Conservation (phyloP, 2,797 vertebrate species). For the Labroides dimidiatus region DNA sequence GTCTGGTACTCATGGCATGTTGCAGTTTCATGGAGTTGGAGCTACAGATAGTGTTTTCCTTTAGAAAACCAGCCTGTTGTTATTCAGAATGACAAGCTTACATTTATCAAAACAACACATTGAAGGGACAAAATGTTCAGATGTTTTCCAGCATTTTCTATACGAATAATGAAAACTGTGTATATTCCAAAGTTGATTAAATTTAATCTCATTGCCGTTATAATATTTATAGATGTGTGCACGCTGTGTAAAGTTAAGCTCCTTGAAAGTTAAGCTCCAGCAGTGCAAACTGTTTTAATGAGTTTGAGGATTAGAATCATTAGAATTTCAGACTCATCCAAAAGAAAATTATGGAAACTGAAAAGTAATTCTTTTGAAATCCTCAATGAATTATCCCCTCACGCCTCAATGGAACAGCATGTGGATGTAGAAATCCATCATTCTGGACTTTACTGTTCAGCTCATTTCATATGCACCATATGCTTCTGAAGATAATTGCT, state of each 20-base stretch:
- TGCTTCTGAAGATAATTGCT: slow-evolving; percentile 27
- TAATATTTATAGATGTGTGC: slow-evolving; percentile 24
- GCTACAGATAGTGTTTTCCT: background rate
- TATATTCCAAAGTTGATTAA: slow-evolving; percentile 17
- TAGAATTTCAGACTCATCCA: slow-evolving; percentile 59
- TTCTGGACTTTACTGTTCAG: slow-evolving; percentile 20
- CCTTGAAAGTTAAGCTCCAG: slow-evolving; percentile 59
- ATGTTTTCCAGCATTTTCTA: background rate
- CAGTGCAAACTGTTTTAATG: slow-evolving; percentile 66
- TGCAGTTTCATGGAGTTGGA: background rate
- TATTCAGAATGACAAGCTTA: background rate
- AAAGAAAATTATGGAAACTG: slow-evolving; percentile 59
- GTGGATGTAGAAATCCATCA: slow-evolving; percentile 32
- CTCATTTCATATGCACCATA: slow-evolving; percentile 22
- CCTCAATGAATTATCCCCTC: slow-evolving; percentile 56
- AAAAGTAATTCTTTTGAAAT: slow-evolving; percentile 67
- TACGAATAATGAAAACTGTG: slow-evolving; percentile 10
- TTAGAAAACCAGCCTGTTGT: background rate
- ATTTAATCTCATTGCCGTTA: slow-evolving; percentile 34
- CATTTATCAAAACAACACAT: background rate
- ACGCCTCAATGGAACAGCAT: slow-evolving; percentile 34
- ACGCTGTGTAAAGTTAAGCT: slow-evolving; percentile 48
- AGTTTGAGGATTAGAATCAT: slow-evolving; percentile 74
- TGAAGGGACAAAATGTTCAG: background rate
- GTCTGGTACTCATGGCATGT: background rate